These are phyloP conservation scores for Oscheius sp. DNA, from an alignment of 1,140 invertebrate species.

Conservation along the genomic window DNA sequence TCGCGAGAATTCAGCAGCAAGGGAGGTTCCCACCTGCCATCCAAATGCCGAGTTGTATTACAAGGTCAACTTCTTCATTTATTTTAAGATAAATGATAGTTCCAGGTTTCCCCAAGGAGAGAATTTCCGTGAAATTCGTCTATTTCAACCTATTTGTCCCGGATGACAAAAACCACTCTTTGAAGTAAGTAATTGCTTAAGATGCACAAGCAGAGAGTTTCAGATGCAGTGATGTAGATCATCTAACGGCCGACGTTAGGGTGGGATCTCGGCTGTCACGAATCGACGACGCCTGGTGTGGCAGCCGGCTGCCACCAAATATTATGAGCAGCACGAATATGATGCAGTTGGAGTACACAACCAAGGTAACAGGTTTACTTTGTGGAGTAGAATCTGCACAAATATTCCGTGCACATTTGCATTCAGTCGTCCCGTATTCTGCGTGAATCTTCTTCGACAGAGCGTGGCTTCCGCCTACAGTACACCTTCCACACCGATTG, in stretches of 20 bases:
- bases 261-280: slow-evolving; percentile 57
- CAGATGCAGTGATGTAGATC: slow-evolving; percentile 58
- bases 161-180: slow-evolving; percentile 21
- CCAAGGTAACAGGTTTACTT: slow-evolving; percentile 29
- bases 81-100: neutral
- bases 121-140: slow-evolving; percentile 20
- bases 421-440: slow-evolving; percentile 27
- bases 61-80: slow-evolving; percentile 7
- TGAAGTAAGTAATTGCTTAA: slow-evolving; percentile 17
- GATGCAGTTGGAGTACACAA: slow-evolving; percentile 55
- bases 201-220: neutral
- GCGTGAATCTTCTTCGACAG: slow-evolving; percentile 6
- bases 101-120: slow-evolving; percentile 24
- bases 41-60: slow-evolving; percentile 24
- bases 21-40: slow-evolving; percentile 7
- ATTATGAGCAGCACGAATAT: slow-evolving; percentile 58
- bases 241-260: slow-evolving; percentile 56
- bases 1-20: slow-evolving; percentile 5
- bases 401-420: neutral
- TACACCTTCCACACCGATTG: slow-evolving; percentile 55
- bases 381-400: neutral
- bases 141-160: slow-evolving; percentile 30
- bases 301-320: slow-evolving; percentile 49
- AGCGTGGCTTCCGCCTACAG: slow-evolving; percentile 49
- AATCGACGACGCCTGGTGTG: slow-evolving; percentile 56